A percentile compares a stretch with the other conserved stretches of the same genome.
Conservation (phyloP, 30 jellyfish, hydroid and myxozoan species). For the Cassiopea xamachana region DNA sequence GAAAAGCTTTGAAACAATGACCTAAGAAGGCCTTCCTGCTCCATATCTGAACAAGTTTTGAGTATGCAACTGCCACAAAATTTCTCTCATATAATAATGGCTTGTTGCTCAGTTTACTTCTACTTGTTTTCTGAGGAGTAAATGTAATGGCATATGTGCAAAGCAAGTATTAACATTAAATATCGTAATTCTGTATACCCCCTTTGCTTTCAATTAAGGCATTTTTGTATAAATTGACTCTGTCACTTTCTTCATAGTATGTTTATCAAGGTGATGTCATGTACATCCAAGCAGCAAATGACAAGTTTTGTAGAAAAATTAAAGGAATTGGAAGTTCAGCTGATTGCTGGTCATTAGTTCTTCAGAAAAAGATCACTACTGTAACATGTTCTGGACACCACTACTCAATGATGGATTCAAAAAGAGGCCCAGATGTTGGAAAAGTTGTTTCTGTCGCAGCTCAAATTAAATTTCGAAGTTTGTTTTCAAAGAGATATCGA, state of each 20-base stretch:
- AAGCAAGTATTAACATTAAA: no score
- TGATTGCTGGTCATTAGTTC: constrained; percentile 62
- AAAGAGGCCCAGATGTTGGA: constrained; percentile 74
- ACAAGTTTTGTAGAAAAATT: constrained; percentile 42
- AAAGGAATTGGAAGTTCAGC: constrained; percentile 65
- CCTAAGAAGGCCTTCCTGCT: no score
- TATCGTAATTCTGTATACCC: no score
- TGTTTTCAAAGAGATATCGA: constrained; percentile 22
- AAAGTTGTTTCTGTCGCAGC: constrained; percentile 55
- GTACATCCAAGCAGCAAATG: constrained; percentile 73
- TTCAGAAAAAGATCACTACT: constrained; percentile 12
- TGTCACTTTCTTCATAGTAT: constrained; percentile 8
- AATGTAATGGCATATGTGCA: no score
- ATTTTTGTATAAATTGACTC: no score
- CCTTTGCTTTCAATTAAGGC: no score
- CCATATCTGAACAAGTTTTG: no score
- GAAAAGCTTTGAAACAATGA: no score
- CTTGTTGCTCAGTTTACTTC: no score
- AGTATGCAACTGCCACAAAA: no score
- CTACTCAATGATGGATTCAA: constrained; percentile 66
- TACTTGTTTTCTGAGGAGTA: no score
- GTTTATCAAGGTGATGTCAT: constrained; percentile 41
- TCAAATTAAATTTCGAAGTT: constrained; percentile 25
- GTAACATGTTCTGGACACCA: constrained; percentile 68
- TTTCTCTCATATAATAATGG: no score